phyloP scores from a whole-genome alignment of 2,113 vertebrate genomes.

The Hemichromis elongatus region DNA sequence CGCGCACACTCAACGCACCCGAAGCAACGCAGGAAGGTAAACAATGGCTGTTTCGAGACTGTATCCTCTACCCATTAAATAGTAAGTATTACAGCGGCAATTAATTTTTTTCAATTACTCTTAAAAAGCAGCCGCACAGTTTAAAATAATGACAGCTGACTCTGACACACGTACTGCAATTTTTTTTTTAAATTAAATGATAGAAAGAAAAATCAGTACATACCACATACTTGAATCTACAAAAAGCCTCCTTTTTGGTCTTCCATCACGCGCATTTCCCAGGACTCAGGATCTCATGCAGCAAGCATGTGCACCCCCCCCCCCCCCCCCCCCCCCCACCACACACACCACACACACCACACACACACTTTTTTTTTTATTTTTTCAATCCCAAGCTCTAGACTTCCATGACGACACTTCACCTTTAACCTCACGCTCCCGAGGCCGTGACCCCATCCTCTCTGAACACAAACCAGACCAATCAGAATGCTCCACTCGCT shows the following conservation, averaged over 20 bases:
- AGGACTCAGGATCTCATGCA: slow-evolving; percentile 54
- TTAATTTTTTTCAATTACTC: slow-evolving; percentile 26
- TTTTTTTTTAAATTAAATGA: not conserved
- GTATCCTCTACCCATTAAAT: not conserved
- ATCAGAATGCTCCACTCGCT: slow-evolving; percentile 46
- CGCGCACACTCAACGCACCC: slow-evolving; percentile 24
- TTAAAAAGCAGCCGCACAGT: not conserved
- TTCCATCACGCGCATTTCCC: slow-evolving; percentile 62
- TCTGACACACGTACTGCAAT: not conserved
- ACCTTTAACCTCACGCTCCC: slow-evolving; percentile 60
- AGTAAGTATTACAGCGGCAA: not conserved
- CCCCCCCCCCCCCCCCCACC: not conserved
- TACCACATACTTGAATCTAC: not conserved
- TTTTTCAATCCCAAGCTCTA: slow-evolving; percentile 54
- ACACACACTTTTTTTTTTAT: not conserved
- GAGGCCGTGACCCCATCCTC: slow-evolving; percentile 53
- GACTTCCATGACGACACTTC: slow-evolving; percentile 72
- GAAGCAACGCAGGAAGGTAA: slow-evolving; percentile 23
- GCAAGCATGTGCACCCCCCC: slow-evolving; percentile 21
- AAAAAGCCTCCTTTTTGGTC: slow-evolving; percentile 24
- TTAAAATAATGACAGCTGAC: not conserved
- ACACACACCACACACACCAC: no score
- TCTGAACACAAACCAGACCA: slow-evolving; percentile 61
- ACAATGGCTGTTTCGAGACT: slow-evolving; percentile 33
- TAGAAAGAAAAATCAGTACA: not conserved